phyloP scores from a whole-genome alignment of 2,113 vertebrate species.

The Mellivora capensis region DNA sequence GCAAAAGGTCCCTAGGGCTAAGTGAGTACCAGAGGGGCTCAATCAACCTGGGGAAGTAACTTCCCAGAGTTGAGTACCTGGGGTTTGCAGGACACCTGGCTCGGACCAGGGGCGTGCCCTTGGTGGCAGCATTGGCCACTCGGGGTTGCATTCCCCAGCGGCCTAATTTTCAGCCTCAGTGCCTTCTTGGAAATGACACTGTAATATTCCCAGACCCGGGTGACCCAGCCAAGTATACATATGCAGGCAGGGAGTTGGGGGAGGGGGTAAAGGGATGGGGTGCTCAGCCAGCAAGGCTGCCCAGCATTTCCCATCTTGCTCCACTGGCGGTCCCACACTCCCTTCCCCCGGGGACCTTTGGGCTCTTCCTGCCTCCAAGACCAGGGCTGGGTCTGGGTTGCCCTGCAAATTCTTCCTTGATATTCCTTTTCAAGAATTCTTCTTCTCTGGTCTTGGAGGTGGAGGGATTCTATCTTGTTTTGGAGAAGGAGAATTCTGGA shows the following conservation, averaged over 20 bases:
- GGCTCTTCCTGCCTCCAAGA: background rate
- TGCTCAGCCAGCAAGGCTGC: background rate
- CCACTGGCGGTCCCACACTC: background rate
- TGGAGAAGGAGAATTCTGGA: background rate
- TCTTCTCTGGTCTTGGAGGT: background rate
- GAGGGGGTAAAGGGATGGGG: fast-evolving
- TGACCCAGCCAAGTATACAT: background rate
- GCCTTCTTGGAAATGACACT: background rate
- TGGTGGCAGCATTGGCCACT: no score
- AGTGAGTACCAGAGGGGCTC: background rate
- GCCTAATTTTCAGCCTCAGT: background rate
- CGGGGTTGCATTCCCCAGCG: background rate
- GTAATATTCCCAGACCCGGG: background rate
- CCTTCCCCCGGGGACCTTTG: background rate
- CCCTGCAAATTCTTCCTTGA: background rate
- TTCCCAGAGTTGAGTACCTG: background rate
- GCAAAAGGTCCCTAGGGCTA: background rate
- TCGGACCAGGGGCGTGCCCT: background rate
- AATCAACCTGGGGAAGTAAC: background rate
- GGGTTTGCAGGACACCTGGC: background rate
- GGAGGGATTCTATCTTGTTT: background rate
- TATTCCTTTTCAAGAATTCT: background rate
- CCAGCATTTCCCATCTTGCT: background rate
- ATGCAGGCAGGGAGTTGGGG: background rate
- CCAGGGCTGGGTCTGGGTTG: background rate